Evolutionary conservation across 2,888 invertebrate genomes (phyloP), one percentile per base, ranked within the genome.

Genomic region (Cosmopolites sordidus): DNA sequence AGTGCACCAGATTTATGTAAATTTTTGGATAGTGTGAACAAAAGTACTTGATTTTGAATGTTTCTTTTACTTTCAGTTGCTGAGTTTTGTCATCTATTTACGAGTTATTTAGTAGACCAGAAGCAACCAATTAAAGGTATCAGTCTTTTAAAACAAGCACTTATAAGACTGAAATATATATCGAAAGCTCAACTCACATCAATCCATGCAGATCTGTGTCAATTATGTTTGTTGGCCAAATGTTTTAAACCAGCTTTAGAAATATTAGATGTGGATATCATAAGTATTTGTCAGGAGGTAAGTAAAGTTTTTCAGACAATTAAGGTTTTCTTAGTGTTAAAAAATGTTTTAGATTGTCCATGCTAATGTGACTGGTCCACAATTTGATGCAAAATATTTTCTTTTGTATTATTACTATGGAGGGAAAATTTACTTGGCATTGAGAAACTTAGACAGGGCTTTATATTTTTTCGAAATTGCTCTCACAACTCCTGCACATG

Each of bases 401-500:
- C 79, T 98, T 46, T 79, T 93, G 0, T 97, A 94, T 73, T 97
- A 92, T 72, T 97, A 97, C 73, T 98, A 98, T 71, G 96, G 96
- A 52, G 97, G 97, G 46, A 94, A 97, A 92, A 92, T 97, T 62
- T 97, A 95, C 73, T 86, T 94, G 49, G 91, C 92, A 9, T 76
- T 96, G 66, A 94, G 96, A 73, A 92, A 94, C 69, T 92, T 90
- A 70, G 92, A 94, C 62, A 81, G 93, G 68, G 94, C 96, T 6
- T 76, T 95, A 56, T 96, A 94, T 75, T 96, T 93, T 75, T 94
- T 92, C 74, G 96, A 97, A 83, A 92, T 95, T 14, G 94, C 90
- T 52, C 86, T 95, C 53, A 94, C 94, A 17, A 94, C 94, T n/a
- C 96, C 96, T 2, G 90, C 93, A 22, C 83, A 88, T 78, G 91